phyloP scores from a whole-genome alignment of 2,888 invertebrate species.

The Acleris literana region DNA sequence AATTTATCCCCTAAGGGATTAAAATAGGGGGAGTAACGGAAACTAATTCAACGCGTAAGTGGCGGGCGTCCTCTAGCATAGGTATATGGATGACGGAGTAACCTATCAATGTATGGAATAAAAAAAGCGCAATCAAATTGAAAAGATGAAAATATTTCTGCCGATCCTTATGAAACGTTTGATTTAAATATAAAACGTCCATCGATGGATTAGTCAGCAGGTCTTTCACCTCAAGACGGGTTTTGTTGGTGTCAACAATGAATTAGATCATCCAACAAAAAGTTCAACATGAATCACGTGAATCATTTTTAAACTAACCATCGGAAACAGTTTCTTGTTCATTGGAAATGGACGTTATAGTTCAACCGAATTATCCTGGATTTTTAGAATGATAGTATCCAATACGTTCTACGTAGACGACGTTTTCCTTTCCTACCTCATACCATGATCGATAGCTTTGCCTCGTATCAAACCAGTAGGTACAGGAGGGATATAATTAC shows the following conservation, averaged over 20 bases:
- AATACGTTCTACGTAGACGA: neutral
- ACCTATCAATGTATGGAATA: too few species aligned
- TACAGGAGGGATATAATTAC: slow-evolving; percentile 21
- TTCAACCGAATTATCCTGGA: too few species aligned
- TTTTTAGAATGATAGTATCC: too few species aligned
- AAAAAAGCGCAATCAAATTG: neutral
- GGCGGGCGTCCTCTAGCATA: too few species aligned
- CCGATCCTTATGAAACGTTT: neutral
- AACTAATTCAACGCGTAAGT: too few species aligned
- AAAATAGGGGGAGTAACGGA: too few species aligned
- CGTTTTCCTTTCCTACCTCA: slow-evolving; percentile 13
- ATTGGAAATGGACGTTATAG: neutral
- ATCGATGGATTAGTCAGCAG: slow-evolving; percentile 20
- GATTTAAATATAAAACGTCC: slow-evolving; percentile 13
- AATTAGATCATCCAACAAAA: slow-evolving; percentile 28
- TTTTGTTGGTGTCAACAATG: slow-evolving; percentile 16
- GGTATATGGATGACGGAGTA: neutral
- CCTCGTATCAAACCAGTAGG: slow-evolving; percentile 2
- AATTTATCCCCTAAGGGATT: too few species aligned
- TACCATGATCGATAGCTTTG: slow-evolving; percentile 11
- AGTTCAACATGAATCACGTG: slow-evolving; percentile 4
- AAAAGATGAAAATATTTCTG: neutral
- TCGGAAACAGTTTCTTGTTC: neutral
- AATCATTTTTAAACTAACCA: neutral
- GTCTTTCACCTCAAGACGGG: slow-evolving; percentile 33